Evolutionary conservation across 2,888 invertebrate species (phyloP).

Genomic region (Caenorhabditis macrosperma): DNA sequence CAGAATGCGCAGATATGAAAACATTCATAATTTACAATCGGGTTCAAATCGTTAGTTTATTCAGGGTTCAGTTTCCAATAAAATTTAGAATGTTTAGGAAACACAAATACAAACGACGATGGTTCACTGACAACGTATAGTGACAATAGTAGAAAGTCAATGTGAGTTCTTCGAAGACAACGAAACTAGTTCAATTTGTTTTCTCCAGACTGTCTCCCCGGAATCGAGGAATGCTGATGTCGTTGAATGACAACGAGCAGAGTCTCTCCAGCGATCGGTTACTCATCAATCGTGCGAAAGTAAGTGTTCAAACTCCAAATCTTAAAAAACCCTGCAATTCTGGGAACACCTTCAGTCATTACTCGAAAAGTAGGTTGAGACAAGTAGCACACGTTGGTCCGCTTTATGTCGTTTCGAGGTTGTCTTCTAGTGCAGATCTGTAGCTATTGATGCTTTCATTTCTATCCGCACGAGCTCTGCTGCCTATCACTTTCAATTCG

Average conservation of each 20-base stretch:
- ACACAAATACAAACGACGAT: conserved; percentile 28
- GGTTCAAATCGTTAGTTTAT: conserved; percentile 51
- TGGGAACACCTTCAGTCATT: conserved; percentile 41
- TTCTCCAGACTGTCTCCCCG: conserved; percentile 49
- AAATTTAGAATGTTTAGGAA: conserved; percentile 8
- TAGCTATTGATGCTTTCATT: conserved; percentile 30
- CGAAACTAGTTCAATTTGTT: background rate
- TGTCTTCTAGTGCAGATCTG: conserved; percentile 29
- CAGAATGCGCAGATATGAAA: conserved; percentile 56
- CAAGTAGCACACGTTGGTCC: conserved; percentile 51
- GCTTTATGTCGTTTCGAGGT: conserved; percentile 37
- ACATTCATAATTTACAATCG: conserved; percentile 60
- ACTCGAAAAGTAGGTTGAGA: conserved; percentile 59
- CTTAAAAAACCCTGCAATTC: background rate
- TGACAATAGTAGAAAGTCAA: conserved; percentile 53
- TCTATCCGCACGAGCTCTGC: conserved; percentile 35
- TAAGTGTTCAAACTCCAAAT: background rate
- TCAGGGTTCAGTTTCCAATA: background rate
- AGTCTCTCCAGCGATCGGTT: conserved; percentile 50
- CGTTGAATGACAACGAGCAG: conserved; percentile 53
- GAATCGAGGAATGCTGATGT: conserved; percentile 57
- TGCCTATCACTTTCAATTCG: conserved; percentile 3
- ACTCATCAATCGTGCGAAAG: conserved; percentile 54
- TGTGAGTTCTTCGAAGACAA: conserved; percentile 22
- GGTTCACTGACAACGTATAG: conserved; percentile 23